Evolutionary conservation across 37 sponge, comb jelly and placozoan genomes (phyloP).

Genomic region (Haliclona indistincta): DNA sequence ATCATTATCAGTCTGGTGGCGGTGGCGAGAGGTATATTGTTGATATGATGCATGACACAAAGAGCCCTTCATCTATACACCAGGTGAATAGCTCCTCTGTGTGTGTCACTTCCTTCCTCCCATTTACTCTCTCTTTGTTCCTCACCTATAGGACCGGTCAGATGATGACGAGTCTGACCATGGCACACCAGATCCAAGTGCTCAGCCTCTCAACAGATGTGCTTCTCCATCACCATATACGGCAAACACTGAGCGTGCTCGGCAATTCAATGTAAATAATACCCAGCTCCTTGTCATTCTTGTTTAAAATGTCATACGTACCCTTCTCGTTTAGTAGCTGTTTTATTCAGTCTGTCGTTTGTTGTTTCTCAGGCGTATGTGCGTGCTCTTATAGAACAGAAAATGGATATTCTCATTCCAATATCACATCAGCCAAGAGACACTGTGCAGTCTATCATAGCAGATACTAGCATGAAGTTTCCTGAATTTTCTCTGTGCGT

Average conservation of each 20-base stretch:
- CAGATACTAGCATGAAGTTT: constrained; percentile 58
- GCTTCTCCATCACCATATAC: constrained; percentile 82
- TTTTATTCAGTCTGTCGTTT: too few species aligned
- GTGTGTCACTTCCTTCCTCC: too few species aligned
- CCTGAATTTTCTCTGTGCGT: constrained; percentile 76
- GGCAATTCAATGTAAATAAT: constrained; percentile 70
- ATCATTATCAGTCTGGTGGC: too few species aligned
- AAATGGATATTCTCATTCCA: constrained; percentile 65
- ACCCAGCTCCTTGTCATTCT: too few species aligned
- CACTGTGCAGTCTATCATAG: constrained; percentile 61
- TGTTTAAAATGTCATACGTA: background rate
- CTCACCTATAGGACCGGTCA: constrained; percentile 50
- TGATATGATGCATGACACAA: too few species aligned
- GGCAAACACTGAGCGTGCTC: constrained; percentile 80
- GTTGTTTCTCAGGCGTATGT: constrained; percentile 70
- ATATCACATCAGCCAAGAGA: constrained; percentile 78
- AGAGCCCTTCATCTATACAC: too few species aligned
- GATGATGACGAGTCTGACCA: constrained; percentile 71
- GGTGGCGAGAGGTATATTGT: too few species aligned
- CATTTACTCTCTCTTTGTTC: too few species aligned
- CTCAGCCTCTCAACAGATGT: constrained; percentile 33
- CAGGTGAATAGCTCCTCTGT: too few species aligned
- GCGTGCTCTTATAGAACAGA: constrained; percentile 61
- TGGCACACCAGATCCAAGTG: constrained; percentile 33
- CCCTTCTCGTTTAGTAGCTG: background rate